Evolutionary conservation across 2,113 vertebrate genomes (phyloP), one percentile per base, ranked within the genome.

Genomic region (Tyto alba): DNA sequence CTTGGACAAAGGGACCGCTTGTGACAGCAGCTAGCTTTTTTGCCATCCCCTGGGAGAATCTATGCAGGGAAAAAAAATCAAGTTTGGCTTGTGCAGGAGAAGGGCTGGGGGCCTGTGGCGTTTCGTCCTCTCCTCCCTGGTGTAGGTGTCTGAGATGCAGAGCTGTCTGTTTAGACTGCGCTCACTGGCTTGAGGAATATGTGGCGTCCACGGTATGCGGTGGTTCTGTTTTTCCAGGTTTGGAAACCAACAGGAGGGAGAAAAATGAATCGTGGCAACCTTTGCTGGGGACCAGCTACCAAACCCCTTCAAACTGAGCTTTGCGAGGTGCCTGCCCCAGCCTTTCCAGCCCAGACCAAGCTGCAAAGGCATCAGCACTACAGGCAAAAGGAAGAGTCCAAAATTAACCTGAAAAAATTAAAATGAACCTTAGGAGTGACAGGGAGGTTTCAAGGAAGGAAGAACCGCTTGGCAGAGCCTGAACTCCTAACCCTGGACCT

Each of bases 151-250:
- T 12, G 90, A 64, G 90, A 52, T 78, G 94, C 21, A 63, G 83
- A 91, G 66, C 86, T 73, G 83, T 45, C 94, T 97, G 96, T 97
- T 97, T 97, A 97, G 97, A 96, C 96, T 97, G 96, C 7, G 86
- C 93, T 97, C 95, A 96, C 59, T 96, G 93, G 95, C 96, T 96
- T 97, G 96, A 96, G 96, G 96, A 97, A 92, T 93, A 97, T 85
- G 87, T 96, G 91, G 96, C 92, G 82, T 89, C 96, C 94, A 47
- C 32, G 84, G 96, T 93, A 93, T 95, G 88, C 1, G 2, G 41
- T 10, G 7, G 63, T 88, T 93, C 86, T 96, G 93, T 95, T 96
- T 96, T 93, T 91, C 96, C 96, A 95, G 94, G 89, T 91, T 91
- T 82, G 91, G 81, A 67, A 92, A 89, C 11, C 23, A 0, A 60